Evolutionary conservation across 2,888 invertebrate genomes (phyloP).

Genomic region (Troides aeacus): DNA sequence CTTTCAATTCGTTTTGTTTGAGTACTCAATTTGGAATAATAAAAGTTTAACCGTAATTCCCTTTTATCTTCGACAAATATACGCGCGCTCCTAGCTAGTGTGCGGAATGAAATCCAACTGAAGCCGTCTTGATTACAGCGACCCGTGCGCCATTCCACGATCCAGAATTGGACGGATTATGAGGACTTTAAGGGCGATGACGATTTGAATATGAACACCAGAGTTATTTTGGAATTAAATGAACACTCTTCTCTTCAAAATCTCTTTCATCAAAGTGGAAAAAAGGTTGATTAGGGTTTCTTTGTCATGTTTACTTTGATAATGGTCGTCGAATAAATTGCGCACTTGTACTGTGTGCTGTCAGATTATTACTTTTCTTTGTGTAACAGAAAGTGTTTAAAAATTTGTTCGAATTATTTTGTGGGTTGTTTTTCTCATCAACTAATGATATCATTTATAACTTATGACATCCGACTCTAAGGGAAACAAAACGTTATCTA

Average conservation of each 20-base stretch:
- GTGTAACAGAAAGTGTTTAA: constrained; percentile 6
- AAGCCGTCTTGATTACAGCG: constrained; percentile 76
- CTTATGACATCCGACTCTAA: no score
- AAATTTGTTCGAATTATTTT: not conserved
- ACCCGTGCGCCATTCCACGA: constrained; percentile 64
- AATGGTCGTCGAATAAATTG: constrained; percentile 24
- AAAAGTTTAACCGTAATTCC: constrained; percentile 39
- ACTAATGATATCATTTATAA: no score
- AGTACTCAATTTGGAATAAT: constrained; percentile 26
- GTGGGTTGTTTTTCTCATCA: not conserved
- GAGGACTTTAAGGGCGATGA: constrained; percentile 77
- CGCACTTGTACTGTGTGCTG: constrained; percentile 15
- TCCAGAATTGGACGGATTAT: constrained; percentile 79
- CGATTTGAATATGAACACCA: constrained; percentile 76
- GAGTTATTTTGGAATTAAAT: constrained; percentile 63
- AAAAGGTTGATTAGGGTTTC: constrained; percentile 49
- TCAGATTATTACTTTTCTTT: constrained; percentile 27
- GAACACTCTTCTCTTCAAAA: constrained; percentile 46
- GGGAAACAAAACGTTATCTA: no score
- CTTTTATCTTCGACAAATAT: constrained; percentile 46
- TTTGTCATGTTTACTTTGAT: constrained; percentile 51
- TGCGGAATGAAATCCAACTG: constrained; percentile 69
- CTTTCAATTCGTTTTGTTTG: constrained; percentile 14
- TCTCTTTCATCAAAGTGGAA: constrained; percentile 34
- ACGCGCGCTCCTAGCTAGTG: constrained; percentile 56